Conservation (phyloP, 2,888 invertebrate species). For the Frankliniella fusca region DNA sequence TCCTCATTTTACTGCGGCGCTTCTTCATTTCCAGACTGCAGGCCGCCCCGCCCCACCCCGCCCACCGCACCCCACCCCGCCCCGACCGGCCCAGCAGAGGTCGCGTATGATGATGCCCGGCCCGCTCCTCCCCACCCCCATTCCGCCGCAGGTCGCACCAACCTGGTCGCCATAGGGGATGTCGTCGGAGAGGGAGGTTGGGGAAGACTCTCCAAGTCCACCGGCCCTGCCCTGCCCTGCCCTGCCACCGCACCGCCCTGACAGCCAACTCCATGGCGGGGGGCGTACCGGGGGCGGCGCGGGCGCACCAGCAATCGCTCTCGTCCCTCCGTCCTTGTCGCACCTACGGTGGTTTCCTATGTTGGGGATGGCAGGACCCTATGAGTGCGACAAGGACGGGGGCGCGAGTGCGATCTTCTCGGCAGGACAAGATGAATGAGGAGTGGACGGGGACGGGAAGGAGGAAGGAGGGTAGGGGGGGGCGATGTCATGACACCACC, state of each 20-base stretch:
- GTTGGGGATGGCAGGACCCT: too few species aligned
- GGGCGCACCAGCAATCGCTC: too few species aligned
- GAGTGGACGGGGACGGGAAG: not conserved
- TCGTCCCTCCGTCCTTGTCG: too few species aligned
- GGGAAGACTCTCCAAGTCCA: too few species aligned
- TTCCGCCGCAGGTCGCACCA: not conserved
- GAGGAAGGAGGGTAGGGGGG: not conserved
- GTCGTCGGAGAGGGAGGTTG: too few species aligned
- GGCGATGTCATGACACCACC: too few species aligned
- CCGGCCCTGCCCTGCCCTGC: not conserved
- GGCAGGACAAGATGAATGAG: not conserved
- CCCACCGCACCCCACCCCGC: not conserved
- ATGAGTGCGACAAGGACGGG: too few species aligned
- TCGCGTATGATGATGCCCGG: not conserved
- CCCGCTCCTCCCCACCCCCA: not conserved
- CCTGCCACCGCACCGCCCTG: not conserved
- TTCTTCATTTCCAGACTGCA: slow-evolving; percentile 4
- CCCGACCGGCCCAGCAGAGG: too few species aligned
- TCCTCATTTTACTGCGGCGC: not conserved
- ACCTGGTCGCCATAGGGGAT: too few species aligned
- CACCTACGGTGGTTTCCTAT: too few species aligned
- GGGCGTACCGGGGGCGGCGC: not conserved
- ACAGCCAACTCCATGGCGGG: not conserved
- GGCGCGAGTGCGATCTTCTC: too few species aligned
- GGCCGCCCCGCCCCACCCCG: not conserved